phyloP scores from a whole-genome alignment of 2,888 invertebrate genomes.

The Lacanobia oleracea region DNA sequence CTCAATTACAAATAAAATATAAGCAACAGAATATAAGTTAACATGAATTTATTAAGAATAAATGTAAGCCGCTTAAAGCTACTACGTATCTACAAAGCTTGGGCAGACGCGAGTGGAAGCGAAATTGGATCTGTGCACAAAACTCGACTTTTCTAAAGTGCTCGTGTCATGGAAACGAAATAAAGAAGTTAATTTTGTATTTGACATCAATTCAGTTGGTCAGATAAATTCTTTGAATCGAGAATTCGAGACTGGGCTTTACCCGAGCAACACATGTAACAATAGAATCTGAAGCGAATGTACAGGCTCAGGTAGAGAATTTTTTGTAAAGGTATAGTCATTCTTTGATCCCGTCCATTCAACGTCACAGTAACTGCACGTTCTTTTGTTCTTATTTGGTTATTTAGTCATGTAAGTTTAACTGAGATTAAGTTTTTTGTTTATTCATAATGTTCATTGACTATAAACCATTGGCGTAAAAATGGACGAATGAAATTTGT shows the following conservation, averaged over 20 bases:
- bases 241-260: slow-evolving; percentile 33
- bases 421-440: slow-evolving; percentile 52
- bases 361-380: slow-evolving; percentile 67
- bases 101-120: neutral
- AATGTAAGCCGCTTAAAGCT: neutral
- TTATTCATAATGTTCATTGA: slow-evolving; percentile 56
- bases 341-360: slow-evolving; percentile 75
- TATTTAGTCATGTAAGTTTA: slow-evolving; percentile 60
- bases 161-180: neutral
- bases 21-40: neutral
- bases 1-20: neutral
- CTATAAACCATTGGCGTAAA: slow-evolving; percentile 2
- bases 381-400: slow-evolving; percentile 72
- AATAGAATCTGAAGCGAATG: slow-evolving; percentile 76
- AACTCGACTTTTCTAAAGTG: neutral
- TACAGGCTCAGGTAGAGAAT: slow-evolving; percentile 80
- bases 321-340: slow-evolving; percentile 70
- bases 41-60: neutral
- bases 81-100: neutral
- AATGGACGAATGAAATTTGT: slow-evolving; percentile 22
- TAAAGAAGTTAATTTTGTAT: slow-evolving; percentile 1
- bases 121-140: neutral
- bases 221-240: slow-evolving; percentile 46
- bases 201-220: slow-evolving; percentile 42
- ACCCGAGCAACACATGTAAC: slow-evolving; percentile 65